Conservation (phyloP, 2,797 vertebrate genomes). For the Girardinus metallicus region DNA sequence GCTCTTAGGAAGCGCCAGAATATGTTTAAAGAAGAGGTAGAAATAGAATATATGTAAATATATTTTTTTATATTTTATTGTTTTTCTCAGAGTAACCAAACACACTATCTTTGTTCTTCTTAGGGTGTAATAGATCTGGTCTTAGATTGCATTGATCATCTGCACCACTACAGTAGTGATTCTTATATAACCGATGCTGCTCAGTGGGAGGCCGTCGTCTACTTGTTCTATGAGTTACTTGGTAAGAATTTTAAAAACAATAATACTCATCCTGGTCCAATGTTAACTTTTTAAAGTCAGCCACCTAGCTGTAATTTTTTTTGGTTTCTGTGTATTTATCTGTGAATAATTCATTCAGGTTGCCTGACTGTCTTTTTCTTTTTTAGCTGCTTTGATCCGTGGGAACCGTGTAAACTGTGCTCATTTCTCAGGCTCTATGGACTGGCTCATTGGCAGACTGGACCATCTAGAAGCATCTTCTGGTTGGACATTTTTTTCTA, state of each 20-base stretch:
- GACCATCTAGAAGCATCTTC: conserved; percentile 91
- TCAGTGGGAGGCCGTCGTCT: conserved; percentile 88
- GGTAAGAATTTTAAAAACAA: conserved; percentile 79
- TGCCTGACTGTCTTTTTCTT: not conserved
- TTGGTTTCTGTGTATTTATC: not conserved
- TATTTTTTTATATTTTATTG: accelerated
- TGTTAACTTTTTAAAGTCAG: not conserved
- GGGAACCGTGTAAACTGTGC: conserved; percentile 93
- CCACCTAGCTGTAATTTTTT: not conserved
- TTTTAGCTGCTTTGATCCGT: conserved; percentile 88
- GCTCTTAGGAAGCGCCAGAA: conserved; percentile 91
- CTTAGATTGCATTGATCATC: conserved; percentile 91
- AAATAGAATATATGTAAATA: not conserved
- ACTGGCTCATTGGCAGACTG: conserved; percentile 92
- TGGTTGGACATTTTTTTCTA: conserved; percentile 73
- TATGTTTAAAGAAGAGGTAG: conserved; percentile 96
- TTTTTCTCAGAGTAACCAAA: not conserved
- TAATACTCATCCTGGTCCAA: not conserved
- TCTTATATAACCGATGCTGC: conserved; percentile 86
- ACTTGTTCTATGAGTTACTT: conserved; percentile 89
- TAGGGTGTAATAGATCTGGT: conserved; percentile 92
- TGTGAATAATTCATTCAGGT: not conserved
- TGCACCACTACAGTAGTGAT: conserved; percentile 86
- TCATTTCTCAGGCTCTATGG: conserved; percentile 91
- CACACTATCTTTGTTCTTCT: conserved; percentile 13